Evolutionary conservation across 2,113 vertebrate species (phyloP).

Genomic region (Steatornis caripensis): DNA sequence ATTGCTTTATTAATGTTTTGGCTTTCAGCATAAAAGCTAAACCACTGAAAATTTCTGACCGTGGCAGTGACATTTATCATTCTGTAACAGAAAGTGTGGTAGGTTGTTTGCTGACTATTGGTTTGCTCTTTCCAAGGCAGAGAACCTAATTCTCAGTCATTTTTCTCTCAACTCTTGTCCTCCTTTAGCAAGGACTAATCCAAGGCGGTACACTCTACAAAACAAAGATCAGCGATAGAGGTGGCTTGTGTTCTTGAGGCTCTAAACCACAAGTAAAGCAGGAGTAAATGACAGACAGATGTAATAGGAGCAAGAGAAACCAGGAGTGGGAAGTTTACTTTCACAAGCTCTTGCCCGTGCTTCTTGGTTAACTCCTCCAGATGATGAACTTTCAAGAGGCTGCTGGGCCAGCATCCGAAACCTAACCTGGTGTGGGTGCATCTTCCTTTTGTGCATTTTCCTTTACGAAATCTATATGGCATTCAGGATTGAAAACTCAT

Average conservation of each 20-base stretch:
- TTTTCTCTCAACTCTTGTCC: background rate
- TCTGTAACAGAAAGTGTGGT: conserved; percentile 26
- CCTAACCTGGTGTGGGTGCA: background rate
- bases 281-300: background rate
- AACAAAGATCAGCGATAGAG: background rate
- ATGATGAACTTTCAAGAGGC: background rate
- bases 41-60: conserved; percentile 32
- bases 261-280: background rate
- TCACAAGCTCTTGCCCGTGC: background rate
- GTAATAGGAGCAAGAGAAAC: background rate
- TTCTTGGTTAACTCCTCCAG: background rate
- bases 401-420: background rate
- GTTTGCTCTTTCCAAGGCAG: background rate
- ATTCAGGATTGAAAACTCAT: background rate
- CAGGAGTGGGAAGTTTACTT: background rate
- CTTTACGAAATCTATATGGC: background rate
- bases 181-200: background rate
- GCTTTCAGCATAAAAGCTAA: conserved; percentile 64
- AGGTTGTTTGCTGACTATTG: conserved; percentile 23
- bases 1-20: conserved; percentile 68
- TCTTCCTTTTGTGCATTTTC: background rate
- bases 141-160: background rate
- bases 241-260: background rate
- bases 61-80: conserved; percentile 61
- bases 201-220: background rate